Percentiles rank a stretch among this genome's conserved stretches.
Evolutionary conservation across 1,140 invertebrate genomes (phyloP).

Genomic region (Condylostylus longicornis): DNA sequence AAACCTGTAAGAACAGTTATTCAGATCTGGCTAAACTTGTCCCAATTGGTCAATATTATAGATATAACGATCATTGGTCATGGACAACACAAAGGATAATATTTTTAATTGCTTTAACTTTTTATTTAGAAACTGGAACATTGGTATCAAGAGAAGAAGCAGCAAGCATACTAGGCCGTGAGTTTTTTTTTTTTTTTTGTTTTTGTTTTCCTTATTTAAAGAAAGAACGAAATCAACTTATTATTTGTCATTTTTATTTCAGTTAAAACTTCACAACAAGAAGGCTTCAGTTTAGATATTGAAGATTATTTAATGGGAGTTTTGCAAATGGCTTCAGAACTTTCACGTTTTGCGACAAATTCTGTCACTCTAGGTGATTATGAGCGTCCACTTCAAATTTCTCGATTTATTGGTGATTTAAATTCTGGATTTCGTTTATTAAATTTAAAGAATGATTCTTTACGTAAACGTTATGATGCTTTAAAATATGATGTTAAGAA

Average conservation of each 20-base stretch:
- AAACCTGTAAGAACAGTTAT: slow-evolving; percentile 40
- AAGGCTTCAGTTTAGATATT: slow-evolving; percentile 75
- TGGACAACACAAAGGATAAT: slow-evolving; percentile 65
- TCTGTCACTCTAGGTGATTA: slow-evolving; percentile 78
- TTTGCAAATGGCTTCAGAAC: slow-evolving; percentile 62
- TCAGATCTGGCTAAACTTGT: slow-evolving; percentile 40
- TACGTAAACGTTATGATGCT: slow-evolving; percentile 77
- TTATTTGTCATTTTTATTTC: slow-evolving; percentile 11
- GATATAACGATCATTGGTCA: slow-evolving; percentile 76
- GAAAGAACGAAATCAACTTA: background rate
- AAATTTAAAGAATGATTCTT: slow-evolving; percentile 79
- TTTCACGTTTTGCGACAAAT: slow-evolving; percentile 73
- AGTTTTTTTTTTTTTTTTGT: no score
- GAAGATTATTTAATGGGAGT: slow-evolving; percentile 82
- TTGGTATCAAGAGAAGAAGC: slow-evolving; percentile 57
- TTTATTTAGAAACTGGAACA: slow-evolving; percentile 64
- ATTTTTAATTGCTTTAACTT: slow-evolving; percentile 57
- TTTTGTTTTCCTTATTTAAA: no score
- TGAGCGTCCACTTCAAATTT: slow-evolving; percentile 61
- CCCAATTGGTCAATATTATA: slow-evolving; percentile 55
- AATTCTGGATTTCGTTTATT: slow-evolving; percentile 76
- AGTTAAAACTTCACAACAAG: slow-evolving; percentile 41
- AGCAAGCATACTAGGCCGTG: slow-evolving; percentile 65
- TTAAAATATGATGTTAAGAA: slow-evolving; percentile 91
- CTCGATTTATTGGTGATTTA: slow-evolving; percentile 69